Conservation (phyloP, 2,888 invertebrate species). For the Anoplius nigerrimus region DNA sequence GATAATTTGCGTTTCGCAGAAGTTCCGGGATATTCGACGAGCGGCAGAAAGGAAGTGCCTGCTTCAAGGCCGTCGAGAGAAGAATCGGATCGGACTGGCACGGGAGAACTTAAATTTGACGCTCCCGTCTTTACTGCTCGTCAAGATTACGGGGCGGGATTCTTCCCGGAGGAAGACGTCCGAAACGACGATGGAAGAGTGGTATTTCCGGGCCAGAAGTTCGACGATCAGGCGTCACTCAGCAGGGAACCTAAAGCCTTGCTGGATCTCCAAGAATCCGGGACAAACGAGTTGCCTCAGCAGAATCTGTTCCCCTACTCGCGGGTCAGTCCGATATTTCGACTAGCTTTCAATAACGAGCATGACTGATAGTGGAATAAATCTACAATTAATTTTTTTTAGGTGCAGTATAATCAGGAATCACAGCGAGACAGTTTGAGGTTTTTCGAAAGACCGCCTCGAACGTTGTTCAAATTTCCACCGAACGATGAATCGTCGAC, state of each 20-base stretch:
- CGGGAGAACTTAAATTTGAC: constrained; percentile 75
- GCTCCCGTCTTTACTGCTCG: background rate
- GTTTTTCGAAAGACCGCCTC: too few relatives aligned
- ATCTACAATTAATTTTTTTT: too few relatives aligned
- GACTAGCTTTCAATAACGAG: background rate
- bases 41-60: too few relatives aligned
- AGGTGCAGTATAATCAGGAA: too few relatives aligned
- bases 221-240: background rate
- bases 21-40: too few relatives aligned
- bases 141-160: constrained; percentile 11
- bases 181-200: constrained; percentile 14
- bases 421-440: too few relatives aligned
- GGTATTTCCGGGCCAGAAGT: constrained; percentile 28
- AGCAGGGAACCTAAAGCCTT: constrained; percentile 17
- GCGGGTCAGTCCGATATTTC: constrained; percentile 21
- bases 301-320: constrained; percentile 26
- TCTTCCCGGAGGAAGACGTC: constrained; percentile 17
- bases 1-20: too few relatives aligned
- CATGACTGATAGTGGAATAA: background rate
- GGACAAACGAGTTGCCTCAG: background rate
- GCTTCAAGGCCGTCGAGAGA: background rate
- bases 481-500: too few relatives aligned
- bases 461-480: too few relatives aligned
- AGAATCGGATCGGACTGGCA: constrained; percentile 73
- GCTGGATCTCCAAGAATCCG: background rate